Percentiles rank a stretch among this genome's conserved stretches.
These are phyloP conservation scores for Seriola aureovittata DNA, from an alignment of 2,113 vertebrate species.

Conservation along the genomic window DNA sequence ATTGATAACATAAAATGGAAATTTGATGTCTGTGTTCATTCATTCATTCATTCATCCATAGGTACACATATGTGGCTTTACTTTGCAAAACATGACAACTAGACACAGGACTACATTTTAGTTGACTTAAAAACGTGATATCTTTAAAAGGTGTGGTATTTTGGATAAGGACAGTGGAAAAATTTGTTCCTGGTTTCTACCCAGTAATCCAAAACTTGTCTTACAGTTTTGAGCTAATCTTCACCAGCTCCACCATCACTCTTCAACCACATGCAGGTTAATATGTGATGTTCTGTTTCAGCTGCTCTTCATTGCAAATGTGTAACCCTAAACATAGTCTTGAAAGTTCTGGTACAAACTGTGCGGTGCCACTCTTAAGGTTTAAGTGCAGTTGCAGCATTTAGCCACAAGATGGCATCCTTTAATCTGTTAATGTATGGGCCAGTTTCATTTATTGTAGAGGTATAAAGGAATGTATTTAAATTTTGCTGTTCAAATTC, in stretches of 20 bases:
- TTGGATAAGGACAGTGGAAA: neutral
- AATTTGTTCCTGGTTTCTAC: neutral
- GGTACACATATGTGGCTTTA: neutral
- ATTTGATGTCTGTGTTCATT: neutral
- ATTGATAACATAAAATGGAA: conserved; percentile 46
- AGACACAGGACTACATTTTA: neutral
- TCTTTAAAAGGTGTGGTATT: neutral
- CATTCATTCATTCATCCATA: too few relatives aligned
- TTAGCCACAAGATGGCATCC: conserved; percentile 64
- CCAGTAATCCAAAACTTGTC: neutral
- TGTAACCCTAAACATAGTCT: rapidly evolving
- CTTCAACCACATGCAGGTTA: neutral
- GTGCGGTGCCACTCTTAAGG: rapidly evolving
- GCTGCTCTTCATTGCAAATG: neutral
- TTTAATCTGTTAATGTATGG: conserved; percentile 12
- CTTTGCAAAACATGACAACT: neutral
- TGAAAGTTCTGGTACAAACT: neutral
- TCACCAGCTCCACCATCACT: neutral
- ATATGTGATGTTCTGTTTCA: neutral
- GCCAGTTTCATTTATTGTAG: neutral
- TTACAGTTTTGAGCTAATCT: neutral
- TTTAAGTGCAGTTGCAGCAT: conserved; percentile 16
- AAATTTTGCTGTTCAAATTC: neutral
- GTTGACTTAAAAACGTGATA: neutral
- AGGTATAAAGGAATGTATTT: neutral